Percentiles rank a stretch among this genome's conserved stretches.
phyloP scores from a whole-genome alignment of 2,797 vertebrate species.

The Phylloscopus collybita region DNA sequence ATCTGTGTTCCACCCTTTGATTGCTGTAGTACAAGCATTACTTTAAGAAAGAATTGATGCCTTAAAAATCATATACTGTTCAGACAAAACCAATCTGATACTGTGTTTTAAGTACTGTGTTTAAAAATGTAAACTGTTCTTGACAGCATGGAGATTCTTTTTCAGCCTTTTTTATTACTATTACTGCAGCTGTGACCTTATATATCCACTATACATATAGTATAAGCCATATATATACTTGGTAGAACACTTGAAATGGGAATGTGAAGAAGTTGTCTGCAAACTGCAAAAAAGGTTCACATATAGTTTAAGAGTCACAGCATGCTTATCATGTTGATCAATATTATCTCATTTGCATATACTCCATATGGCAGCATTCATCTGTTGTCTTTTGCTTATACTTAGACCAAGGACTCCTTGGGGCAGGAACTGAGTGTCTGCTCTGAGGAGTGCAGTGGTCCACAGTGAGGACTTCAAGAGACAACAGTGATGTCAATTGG shows the following conservation, averaged over 20 bases:
- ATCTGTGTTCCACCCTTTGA: conserved; percentile 2
- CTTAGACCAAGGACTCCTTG: conserved; percentile 51
- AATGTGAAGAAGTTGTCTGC: conserved; percentile 28
- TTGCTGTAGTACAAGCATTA: neutral
- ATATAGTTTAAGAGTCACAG: conserved; percentile 54
- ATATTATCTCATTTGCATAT: conserved; percentile 67
- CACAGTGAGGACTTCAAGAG: neutral
- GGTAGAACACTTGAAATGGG: neutral
- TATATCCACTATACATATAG: neutral
- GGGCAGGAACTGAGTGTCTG: conserved; percentile 15
- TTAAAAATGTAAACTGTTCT: neutral
- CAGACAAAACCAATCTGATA: neutral
- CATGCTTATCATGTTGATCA: conserved; percentile 65
- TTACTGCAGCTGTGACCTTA: neutral
- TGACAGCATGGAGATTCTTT: neutral
- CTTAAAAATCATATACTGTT: neutral
- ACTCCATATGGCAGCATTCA: conserved; percentile 67
- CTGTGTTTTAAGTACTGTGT: neutral
- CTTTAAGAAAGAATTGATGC: neutral
- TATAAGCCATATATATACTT: neutral
- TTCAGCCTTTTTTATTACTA: neutral
- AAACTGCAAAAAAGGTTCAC: conserved; percentile 51
- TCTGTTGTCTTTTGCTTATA: conserved; percentile 57
- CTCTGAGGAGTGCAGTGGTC: neutral
- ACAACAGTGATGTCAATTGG: neutral